Conservation (phyloP, 2,797 vertebrate genomes). For the Pantherophis alleghaniensis region DNA sequence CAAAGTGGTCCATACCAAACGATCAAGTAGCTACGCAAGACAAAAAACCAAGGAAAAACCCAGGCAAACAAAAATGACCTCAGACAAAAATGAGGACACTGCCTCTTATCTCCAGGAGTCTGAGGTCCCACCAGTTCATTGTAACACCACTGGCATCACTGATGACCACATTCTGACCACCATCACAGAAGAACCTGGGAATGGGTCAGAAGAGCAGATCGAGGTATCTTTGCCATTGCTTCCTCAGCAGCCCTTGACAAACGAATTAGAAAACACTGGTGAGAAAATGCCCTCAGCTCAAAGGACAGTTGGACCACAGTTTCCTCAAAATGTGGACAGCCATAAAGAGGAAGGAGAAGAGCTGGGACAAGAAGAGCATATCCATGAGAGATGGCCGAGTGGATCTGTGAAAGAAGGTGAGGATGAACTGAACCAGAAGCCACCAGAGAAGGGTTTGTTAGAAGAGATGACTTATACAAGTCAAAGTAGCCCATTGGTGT, state of each 20-base stretch:
- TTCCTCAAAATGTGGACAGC: fast-evolving
- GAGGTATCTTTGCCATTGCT: not conserved
- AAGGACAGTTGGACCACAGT: not conserved
- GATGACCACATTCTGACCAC: conserved; percentile 73
- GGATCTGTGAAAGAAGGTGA: conserved; percentile 47
- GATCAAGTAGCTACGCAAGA: conserved; percentile 37
- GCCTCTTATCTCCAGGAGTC: conserved; percentile 42
- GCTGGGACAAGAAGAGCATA: not conserved
- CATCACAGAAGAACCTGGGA: conserved; percentile 4
- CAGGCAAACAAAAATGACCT: conserved; percentile 58
- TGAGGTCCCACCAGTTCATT: conserved; percentile 56
- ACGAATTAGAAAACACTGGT: fast-evolving
- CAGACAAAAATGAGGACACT: conserved; percentile 51
- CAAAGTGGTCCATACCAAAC: conserved; percentile 44
- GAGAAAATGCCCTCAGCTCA: not conserved
- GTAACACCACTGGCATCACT: conserved; percentile 69
- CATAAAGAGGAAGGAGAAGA: not conserved
- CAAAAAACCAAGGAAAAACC: conserved; percentile 67
- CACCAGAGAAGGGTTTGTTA: not conserved
- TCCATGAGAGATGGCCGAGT: conserved; percentile 41
- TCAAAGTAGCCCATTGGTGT: fast-evolving
- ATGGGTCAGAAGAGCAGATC: conserved; percentile 4
- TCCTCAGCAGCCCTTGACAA: not conserved
- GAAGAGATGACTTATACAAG: fast-evolving
- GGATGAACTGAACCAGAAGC: conserved; percentile 40